A percentile compares a stretch with the other conserved stretches of the same genome.
These are phyloP conservation scores for Hololepta plana DNA, from an alignment of 2,888 invertebrate species.

Conservation along the genomic window DNA sequence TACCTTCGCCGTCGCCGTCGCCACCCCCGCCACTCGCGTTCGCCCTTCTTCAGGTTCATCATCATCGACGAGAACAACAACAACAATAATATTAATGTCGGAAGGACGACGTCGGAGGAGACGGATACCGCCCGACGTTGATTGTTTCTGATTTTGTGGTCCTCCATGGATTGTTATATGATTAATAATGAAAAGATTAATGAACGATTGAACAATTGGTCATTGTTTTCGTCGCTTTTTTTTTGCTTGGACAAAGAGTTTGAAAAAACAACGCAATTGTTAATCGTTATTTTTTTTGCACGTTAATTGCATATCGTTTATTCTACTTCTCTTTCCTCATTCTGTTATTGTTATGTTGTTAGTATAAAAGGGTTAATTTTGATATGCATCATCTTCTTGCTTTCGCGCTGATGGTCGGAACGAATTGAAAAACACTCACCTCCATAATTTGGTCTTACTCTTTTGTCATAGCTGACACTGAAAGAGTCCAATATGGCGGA, in stretches of 20 bases:
- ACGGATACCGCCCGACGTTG: too few species aligned
- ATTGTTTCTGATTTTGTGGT: conserved; percentile 6
- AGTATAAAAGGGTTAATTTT: too few species aligned
- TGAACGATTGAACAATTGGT: background rate
- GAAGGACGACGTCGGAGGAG: too few species aligned
- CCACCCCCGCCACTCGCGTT: background rate
- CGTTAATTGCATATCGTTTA: too few species aligned
- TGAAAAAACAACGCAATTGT: too few species aligned
- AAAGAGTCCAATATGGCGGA: conserved; percentile 89
- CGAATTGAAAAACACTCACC: conserved; percentile 42
- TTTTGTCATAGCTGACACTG: conserved; percentile 96
- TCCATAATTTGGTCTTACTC: conserved; percentile 98
- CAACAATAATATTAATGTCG: too few species aligned
- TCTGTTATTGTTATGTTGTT: too few species aligned
- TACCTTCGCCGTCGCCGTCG: conserved; percentile 1
- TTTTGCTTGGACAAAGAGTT: too few species aligned
- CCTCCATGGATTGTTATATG: conserved; percentile 4
- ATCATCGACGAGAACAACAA: conserved; percentile 4
- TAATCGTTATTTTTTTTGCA: too few species aligned
- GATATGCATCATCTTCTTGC: conserved; percentile 1
- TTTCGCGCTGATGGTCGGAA: too few species aligned
- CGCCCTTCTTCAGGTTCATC: conserved; percentile 4
- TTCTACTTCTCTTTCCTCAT: too few species aligned
- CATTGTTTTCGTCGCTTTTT: background rate
- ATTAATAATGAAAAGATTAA: background rate